Base-by-base conservation (phyloP, 2,113 vertebrate genomes). In the Pterophyllum scalare region DNA sequence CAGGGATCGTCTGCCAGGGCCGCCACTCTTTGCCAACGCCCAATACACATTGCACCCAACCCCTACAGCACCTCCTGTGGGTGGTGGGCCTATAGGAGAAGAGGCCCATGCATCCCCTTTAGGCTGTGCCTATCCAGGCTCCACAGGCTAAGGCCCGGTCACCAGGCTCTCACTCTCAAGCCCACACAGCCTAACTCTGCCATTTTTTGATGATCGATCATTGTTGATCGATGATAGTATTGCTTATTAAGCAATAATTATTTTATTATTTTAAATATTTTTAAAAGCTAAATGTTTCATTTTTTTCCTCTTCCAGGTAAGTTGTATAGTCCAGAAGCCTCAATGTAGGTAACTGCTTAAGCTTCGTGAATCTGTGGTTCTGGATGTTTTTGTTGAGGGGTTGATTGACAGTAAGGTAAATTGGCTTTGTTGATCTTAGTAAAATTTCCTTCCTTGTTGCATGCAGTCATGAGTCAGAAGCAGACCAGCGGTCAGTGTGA, bases 221-320 rank as follows among this genome's bases (percentile, higher is more conserved):
- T n/a, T n/a, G 33, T 7, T 33, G 33, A 33, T 33, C 33, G 6
- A 7, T 33, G 33, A 33, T 6, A 33, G 33, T 26, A 67, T 22
- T 65, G n/a, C 8, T 64, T 22, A 24, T 17, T 52, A 2, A 22
- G 49, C 31, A n/a, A 7, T 46, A 67, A 43, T 65, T 22, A 3
- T 17, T 60, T 33, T 20, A 43, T 65, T 22, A 3, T 17, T 60
- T 33, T 20, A 20, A 0, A 56, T 9, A 7, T 7, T 20, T 43
- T 0, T 43, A 43, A 17, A 22, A n/a, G 46, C 46, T 3, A 60
- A 65, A 4, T 10, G 3, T 24, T 7, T n/a, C 0, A 3, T 70
- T 3, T 78, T 38, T 80, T 38, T 78, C 85, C 8, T 87, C 58
- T 67, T 87, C 1, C 79, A 85, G 84, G 87, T 91, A 87, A 91